Conservation (phyloP, 2,888 invertebrate genomes). For the Eilema caniola region DNA sequence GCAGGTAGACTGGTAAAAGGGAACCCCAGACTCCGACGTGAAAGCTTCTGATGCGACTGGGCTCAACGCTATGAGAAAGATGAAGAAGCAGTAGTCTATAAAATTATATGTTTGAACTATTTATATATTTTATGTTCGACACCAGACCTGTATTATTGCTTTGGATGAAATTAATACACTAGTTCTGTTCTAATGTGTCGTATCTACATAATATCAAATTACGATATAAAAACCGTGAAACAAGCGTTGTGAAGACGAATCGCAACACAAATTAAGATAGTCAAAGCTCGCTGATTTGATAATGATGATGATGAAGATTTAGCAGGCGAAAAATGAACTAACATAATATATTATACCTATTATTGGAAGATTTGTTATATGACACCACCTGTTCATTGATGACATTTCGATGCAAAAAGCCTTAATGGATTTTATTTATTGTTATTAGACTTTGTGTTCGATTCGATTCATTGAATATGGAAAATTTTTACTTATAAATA, state of each 20-base stretch:
- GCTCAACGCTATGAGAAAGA: no score
- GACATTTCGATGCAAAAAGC: constrained; percentile 23
- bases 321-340: constrained; percentile 17
- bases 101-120: not conserved
- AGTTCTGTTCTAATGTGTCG: constrained; percentile 7
- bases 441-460: constrained; percentile 15
- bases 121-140: not conserved
- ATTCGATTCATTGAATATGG: constrained; percentile 5
- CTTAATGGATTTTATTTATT: constrained; percentile 27
- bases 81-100: no score
- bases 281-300: constrained; percentile 28
- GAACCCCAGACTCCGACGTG: no score
- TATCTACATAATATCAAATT: constrained; percentile 11
- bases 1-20: no score
- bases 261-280: constrained; percentile 23
- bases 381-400: constrained; percentile 20
- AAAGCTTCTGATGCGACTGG: no score
- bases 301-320: constrained; percentile 35
- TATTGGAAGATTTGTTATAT: constrained; percentile 19
- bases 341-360: constrained; percentile 29
- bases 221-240: constrained; percentile 22
- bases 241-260: constrained; percentile 14
- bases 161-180: not conserved
- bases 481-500: constrained; percentile 5
- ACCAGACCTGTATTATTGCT: not conserved